These are phyloP conservation scores for Meloidogyne floridensis DNA, from an alignment of 1,140 invertebrate genomes.

Conservation along the genomic window DNA sequence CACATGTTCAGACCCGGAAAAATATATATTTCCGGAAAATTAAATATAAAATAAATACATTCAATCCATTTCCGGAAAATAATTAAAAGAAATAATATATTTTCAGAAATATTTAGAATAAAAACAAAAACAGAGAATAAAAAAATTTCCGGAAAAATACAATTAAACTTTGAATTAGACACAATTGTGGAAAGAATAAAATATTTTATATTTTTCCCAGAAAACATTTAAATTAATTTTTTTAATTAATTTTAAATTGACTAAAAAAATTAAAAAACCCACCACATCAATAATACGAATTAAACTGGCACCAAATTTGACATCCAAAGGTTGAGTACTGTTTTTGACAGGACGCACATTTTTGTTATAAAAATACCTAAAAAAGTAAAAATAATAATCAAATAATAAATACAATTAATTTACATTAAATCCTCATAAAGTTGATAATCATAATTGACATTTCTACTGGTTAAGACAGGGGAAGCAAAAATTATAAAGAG, in stretches of 20 bases:
- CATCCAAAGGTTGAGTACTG: slow-evolving; percentile 87
- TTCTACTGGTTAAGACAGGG: slow-evolving; percentile 37
- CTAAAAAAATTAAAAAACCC: slow-evolving; percentile 51
- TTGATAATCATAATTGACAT: slow-evolving; percentile 66
- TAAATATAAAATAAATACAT: too few species aligned
- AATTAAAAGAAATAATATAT: too few species aligned
- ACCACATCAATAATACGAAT: slow-evolving; percentile 70
- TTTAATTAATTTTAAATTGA: not conserved
- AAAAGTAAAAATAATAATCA: not conserved
- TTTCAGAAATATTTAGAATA: too few species aligned
- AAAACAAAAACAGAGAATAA: too few species aligned
- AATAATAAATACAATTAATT: not conserved
- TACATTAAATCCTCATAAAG: slow-evolving; percentile 77
- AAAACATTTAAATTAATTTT: not conserved
- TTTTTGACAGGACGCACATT: slow-evolving; percentile 89
- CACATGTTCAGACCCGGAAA: too few species aligned
- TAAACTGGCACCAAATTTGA: slow-evolving; percentile 78
- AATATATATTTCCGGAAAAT: too few species aligned
- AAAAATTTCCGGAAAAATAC: too few species aligned
- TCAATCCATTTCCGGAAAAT: too few species aligned
- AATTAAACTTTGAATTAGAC: too few species aligned
- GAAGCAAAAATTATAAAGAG: slow-evolving; percentile 14
- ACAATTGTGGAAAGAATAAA: too few species aligned
- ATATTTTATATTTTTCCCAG: too few species aligned
- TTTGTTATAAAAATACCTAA: slow-evolving; percentile 85